Evolutionary conservation across 2,888 invertebrate genomes (phyloP), one percentile per base, ranked within the genome.

Genomic region (Parnassius mnemosyne): DNA sequence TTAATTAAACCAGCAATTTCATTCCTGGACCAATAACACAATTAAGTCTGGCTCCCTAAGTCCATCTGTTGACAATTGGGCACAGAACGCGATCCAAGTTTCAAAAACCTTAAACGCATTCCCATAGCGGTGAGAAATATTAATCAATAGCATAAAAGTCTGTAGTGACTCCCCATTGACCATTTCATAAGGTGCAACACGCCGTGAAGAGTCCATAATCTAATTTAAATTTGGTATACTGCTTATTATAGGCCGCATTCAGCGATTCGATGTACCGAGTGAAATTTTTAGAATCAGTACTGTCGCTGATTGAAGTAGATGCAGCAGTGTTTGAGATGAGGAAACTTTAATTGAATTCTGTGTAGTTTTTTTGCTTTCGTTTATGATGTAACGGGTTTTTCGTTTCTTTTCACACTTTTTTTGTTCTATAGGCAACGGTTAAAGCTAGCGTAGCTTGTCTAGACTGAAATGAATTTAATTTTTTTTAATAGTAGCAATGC

Each of bases 191-290:
- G 79, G 71, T 83, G 75, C 76, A 86, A 87, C 75, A 69, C 79
- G 73, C 79, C 89, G 84, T 89, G 90, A 89, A 87, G 79, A 68
- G 69, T 71, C 77, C 69, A 78, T 90, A 90, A 91, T 91, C 84
- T 85, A 90, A 90, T 91, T 90, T 89, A 82, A 83, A 88, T 84
- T 84, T 82, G 80, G 79, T 83, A 79, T 78, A 80, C 76, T 77
- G 78, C 78, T 84, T 85, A 87, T 86, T 85, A 84, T 78, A 71
- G 77, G 73, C 73, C 75, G 75, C 76, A 83, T 83, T 85, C 75
- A 82, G 67, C 80, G 79, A 85, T 89, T 87, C 84, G 86, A 77
- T 71, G 81, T 83, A 83, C 71, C 64, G 65, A 81, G 82, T 83
- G 82, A 83, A 81, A 81, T 81, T 79, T 60, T 78, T 74, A 71